Evolutionary conservation across 2,888 invertebrate species (phyloP).

Genomic region (Synergus laeviventris): DNA sequence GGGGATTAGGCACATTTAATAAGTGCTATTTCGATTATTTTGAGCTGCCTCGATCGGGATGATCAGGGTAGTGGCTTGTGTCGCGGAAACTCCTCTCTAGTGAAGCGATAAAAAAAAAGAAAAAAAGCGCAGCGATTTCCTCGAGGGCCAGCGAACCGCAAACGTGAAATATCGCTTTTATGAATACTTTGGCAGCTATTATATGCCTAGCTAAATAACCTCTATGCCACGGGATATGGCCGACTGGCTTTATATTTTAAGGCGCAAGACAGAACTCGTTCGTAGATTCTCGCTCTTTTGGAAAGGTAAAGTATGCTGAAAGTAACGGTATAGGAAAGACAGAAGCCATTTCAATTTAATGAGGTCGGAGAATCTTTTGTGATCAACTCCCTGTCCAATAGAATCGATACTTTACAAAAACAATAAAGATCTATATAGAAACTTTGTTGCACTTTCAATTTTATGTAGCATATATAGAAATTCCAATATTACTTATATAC

Average conservation of each 20-base stretch:
- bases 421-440: too few relatives aligned
- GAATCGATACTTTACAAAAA: background rate
- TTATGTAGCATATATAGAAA: background rate
- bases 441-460: background rate
- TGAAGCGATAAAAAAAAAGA: constrained; percentile 33
- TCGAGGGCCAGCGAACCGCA: constrained; percentile 34
- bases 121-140: constrained; percentile 28
- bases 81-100: constrained; percentile 38
- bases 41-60: background rate
- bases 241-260: constrained; percentile 56
- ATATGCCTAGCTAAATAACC: constrained; percentile 34
- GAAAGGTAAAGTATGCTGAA: constrained; percentile 65
- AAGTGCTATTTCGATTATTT: background rate
- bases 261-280: constrained; percentile 65
- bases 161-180: constrained; percentile 34
- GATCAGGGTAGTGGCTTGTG: constrained; percentile 37
- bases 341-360: constrained; percentile 49
- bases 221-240: constrained; percentile 2
- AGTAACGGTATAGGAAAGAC: constrained; percentile 68
- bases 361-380: background rate
- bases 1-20: too few relatives aligned
- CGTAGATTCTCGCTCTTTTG: constrained; percentile 68
- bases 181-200: constrained; percentile 39
- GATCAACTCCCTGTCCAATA: background rate
- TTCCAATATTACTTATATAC: background rate